phyloP scores from a whole-genome alignment of 2,113 vertebrate genomes.

The Eonycteris spelaea region DNA sequence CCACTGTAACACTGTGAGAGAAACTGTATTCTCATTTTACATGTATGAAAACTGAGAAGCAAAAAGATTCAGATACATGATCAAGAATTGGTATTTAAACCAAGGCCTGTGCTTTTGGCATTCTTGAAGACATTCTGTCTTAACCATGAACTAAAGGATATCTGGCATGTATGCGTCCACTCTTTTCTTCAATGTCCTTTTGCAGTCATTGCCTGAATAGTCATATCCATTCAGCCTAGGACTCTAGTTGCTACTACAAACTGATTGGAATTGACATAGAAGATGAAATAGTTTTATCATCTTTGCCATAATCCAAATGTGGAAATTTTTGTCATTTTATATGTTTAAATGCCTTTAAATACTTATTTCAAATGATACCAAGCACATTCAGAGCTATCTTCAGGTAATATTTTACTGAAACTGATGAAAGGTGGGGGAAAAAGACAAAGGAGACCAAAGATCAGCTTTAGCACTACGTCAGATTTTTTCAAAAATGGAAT shows the following conservation, averaged over 20 bases:
- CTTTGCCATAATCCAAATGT: not conserved
- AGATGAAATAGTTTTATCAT: not conserved
- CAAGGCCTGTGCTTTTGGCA: not conserved
- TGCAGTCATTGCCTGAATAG: not conserved
- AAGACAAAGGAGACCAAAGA: not conserved
- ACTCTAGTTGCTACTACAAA: not conserved
- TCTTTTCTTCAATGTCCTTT: not conserved
- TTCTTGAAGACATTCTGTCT: not conserved
- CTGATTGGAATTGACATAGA: not conserved
- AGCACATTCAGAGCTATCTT: not conserved
- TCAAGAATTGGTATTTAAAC: not conserved
- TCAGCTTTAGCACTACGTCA: not conserved
- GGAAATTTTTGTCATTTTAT: not conserved
- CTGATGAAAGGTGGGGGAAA: not conserved
- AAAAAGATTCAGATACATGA: not conserved
- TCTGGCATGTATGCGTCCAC: not conserved
- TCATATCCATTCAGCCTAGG: not conserved
- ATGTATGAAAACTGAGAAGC: not conserved
- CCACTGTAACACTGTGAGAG: not conserved
- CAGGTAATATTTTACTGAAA: not conserved
- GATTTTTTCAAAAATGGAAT: conserved; percentile 22
- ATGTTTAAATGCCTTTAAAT: not conserved
- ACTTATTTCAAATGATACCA: not conserved
- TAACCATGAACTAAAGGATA: not conserved
- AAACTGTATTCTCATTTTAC: not conserved